These are phyloP conservation scores for Colius striatus DNA, from an alignment of 2,113 vertebrate species.

Conservation along the genomic window DNA sequence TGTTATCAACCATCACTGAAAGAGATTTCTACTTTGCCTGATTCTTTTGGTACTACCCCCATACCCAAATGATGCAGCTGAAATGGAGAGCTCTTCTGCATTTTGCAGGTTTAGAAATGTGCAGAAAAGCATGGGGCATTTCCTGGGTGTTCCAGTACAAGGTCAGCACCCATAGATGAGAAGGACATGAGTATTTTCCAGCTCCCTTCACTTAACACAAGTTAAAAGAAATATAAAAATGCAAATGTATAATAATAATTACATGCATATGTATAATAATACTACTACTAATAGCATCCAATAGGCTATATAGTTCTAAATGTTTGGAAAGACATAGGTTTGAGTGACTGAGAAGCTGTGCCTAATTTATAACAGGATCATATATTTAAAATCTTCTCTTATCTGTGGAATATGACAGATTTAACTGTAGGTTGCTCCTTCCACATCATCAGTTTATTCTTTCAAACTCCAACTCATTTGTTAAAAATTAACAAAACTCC, in stretches of 20 bases:
- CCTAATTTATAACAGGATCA: background rate
- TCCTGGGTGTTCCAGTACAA: background rate
- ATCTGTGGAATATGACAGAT: background rate
- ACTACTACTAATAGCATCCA: background rate
- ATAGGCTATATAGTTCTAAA: background rate
- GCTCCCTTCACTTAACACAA: background rate
- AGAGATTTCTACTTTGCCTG: background rate
- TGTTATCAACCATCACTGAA: background rate
- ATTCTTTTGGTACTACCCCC: background rate
- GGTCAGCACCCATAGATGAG: background rate
- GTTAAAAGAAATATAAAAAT: background rate
- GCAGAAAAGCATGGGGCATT: background rate
- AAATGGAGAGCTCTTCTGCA: background rate
- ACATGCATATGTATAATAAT: too few species aligned
- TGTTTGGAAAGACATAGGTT: background rate
- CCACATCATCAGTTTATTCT: background rate
- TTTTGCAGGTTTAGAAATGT: background rate
- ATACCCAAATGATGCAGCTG: fast-evolving
- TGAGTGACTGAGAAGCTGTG: background rate
- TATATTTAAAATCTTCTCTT: background rate
- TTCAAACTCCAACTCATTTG: background rate
- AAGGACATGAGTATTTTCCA: background rate
- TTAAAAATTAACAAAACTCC: too few species aligned
- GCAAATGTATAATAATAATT: background rate
- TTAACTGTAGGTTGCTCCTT: background rate